Evolutionary conservation across 2,113 vertebrate genomes (phyloP), one percentile per base, ranked within the genome.

Genomic region (Gopherus flavomarginatus): DNA sequence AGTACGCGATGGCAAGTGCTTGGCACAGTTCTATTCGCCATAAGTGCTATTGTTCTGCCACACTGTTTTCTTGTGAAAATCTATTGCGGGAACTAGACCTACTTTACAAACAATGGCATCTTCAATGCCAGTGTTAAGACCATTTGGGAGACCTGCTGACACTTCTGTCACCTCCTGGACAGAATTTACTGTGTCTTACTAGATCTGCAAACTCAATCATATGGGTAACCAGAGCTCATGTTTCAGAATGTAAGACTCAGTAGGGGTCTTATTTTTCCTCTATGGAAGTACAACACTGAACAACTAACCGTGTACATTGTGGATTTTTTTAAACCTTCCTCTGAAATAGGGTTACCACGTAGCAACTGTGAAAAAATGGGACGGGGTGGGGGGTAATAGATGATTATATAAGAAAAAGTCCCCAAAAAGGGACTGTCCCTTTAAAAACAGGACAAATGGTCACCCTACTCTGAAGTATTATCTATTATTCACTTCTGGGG

Each of bases 181-280:
- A 78, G 26, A 27, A 78, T 78, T 78, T 27, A 78, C 42, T 29
- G 42, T 22, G 19, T 29, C 44, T 44, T 78, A 29, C 26, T 26
- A 47, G 27, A 22, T 49, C n/a, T 65, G 12, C 3, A 26, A 84
- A 31, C 17, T 53, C 4, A 79, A 44, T 7, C 17, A 12, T 49
- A 31, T 14, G 65, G 50, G 6, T 0, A 0, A 50, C 35, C 0
- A 0, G 69, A 47, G 19, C 57, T 90, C 57, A 13, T 65, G 38
- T 81, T 10, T 16, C 42, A 90, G 53, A 65, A 53, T 84, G 85
- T 7, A 11, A 44, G 79, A 27, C 26, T 52, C 56, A 10, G 14
- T 22, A 44, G 65, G 52, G 17, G 11, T 44, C 22, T 2, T 13
- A 52, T 44, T 53, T 26, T 24, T 52, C 3, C 10, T 57, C 38